Evolutionary conservation across 2,888 invertebrate genomes (phyloP), one percentile per base, ranked within the genome.

Genomic region (Rhodophaea formosa): DNA sequence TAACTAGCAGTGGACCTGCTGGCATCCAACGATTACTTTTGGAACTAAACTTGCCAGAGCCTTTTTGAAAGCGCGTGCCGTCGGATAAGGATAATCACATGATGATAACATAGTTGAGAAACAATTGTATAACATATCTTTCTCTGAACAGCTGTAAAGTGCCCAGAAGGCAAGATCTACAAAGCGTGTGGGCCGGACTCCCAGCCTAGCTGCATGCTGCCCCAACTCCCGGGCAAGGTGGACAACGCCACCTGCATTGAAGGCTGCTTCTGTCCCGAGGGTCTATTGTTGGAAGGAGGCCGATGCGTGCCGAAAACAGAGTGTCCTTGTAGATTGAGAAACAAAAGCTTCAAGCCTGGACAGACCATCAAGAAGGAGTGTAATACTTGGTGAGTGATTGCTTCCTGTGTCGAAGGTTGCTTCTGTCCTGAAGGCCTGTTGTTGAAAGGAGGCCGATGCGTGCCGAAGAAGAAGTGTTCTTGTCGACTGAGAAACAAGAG

Each of bases 341-440:
- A 96, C 16, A 95, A 94, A 75, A 91, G 88, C 51, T 97, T 96
- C 72, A 88, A 92, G 43, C 93, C 96, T 0, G 96, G 96, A 0
- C 82, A 93, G 0, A 92, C 91, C 2, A 92, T 97, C 1, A 93
- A 93, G 0, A 96, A 96, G 81, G 95, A 95, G 56, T 98, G 98
- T 76, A 98, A 97, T 76, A 95, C 95, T 51, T 98, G 97, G 95
- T 95, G 67, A 84, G 84, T 69, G 6, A 35, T 23, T 49, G n/a
- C n/a, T n/a, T n/a, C 92, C 30, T 98, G 97, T 71, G 94, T 95
- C 55, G 97, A 97, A 75, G 98, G 98, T 0, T 98, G 98, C 79
- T 97, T 95, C 87, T 98, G 98, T 77, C 97, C 97, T 0, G 88
- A 93, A 15, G 97, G 96, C 0, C 93, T 94, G 0, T 93, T 97